phyloP scores from a whole-genome alignment of 2,888 invertebrate species.

The Apamea epomidion region DNA sequence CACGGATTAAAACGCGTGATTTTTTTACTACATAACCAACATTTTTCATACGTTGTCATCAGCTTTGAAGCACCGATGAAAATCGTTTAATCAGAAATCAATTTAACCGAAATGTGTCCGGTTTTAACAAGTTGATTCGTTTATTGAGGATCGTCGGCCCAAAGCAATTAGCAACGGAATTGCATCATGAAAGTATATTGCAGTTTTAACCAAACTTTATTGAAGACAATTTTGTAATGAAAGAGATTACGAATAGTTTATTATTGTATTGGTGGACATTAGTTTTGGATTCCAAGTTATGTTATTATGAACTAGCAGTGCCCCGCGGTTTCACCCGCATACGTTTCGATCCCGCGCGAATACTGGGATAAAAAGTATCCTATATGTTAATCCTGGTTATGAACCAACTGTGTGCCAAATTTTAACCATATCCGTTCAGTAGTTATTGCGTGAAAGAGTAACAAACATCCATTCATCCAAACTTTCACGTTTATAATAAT shows the following conservation, averaged over 20 bases:
- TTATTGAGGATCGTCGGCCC: not conserved
- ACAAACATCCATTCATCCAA: too few species aligned
- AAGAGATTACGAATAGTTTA: not conserved
- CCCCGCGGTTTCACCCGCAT: too few species aligned
- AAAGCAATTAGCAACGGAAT: conserved; percentile 21
- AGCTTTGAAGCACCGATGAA: not conserved
- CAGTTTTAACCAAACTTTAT: conserved; percentile 8
- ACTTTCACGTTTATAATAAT: too few species aligned
- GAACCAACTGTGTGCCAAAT: too few species aligned
- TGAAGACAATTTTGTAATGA: conserved; percentile 2
- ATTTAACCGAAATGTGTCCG: conserved; percentile 32
- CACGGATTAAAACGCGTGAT: not conserved
- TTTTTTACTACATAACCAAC: not conserved
- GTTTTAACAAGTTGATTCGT: conserved; percentile 20
- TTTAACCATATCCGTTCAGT: too few species aligned
- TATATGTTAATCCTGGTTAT: too few species aligned
- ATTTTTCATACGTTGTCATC: not conserved
- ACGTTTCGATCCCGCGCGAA: too few species aligned
- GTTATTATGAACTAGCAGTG: not conserved
- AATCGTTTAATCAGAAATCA: conserved; percentile 16
- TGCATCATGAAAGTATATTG: not conserved
- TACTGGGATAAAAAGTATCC: too few species aligned
- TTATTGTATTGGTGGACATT: not conserved
- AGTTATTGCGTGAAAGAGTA: too few species aligned
- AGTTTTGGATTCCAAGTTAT: not conserved